A percentile compares a stretch with the other conserved stretches of the same genome.
Evolutionary conservation across 2,113 vertebrate genomes (phyloP).

Genomic region (Leucosticte australis): DNA sequence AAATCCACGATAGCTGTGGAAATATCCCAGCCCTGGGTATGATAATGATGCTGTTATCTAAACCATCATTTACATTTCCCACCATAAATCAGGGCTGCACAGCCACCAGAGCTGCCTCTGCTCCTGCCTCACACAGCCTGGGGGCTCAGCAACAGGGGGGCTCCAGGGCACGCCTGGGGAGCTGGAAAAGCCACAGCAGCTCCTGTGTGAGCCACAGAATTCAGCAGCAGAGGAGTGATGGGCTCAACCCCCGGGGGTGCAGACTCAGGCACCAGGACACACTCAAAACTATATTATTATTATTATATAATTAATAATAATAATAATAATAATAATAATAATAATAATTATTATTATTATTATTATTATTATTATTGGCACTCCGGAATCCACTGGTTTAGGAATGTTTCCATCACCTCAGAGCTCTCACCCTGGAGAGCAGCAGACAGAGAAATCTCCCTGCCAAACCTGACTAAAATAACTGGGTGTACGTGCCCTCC

Average conservation of each 20-base stretch:
- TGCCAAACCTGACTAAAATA: accelerated
- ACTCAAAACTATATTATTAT: accelerated
- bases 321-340: background rate
- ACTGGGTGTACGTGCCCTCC: accelerated
- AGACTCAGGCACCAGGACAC: background rate
- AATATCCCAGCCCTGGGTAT: background rate
- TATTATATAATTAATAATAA: too few relatives aligned
- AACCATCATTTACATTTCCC: background rate
- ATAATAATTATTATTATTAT: too few relatives aligned
- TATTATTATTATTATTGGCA: background rate
- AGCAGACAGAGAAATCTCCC: background rate
- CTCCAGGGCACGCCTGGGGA: background rate
- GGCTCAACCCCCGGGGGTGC: accelerated
- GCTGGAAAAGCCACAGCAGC: background rate
- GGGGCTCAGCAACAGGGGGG: accelerated
- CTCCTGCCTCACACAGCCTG: background rate
- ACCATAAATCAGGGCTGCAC: background rate
- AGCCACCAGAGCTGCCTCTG: background rate
- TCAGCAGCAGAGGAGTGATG: accelerated
- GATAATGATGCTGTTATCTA: background rate
- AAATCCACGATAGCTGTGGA: background rate
- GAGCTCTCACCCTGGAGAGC: background rate
- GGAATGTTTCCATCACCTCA: background rate
- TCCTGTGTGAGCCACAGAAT: background rate
- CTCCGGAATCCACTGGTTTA: accelerated